phyloP scores from a whole-genome alignment of 2,797 vertebrate species.

The Trematomus bernacchii region DNA sequence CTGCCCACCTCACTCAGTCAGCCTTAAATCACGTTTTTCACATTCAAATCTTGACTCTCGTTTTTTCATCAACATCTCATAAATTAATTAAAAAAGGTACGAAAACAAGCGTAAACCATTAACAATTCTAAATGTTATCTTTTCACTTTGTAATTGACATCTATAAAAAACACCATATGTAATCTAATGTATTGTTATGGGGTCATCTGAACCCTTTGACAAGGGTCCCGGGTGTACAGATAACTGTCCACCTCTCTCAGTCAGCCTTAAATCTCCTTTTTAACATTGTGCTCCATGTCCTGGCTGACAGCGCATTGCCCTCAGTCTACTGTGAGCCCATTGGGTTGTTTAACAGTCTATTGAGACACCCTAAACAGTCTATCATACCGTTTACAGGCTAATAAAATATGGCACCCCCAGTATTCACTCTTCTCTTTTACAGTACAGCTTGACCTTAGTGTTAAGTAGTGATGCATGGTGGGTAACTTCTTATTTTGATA shows the following conservation, averaged over 20 bases:
- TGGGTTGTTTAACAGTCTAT: slow-evolving; percentile 12
- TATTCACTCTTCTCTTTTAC: neutral
- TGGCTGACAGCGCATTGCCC: slow-evolving; percentile 9
- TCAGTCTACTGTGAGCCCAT: neutral
- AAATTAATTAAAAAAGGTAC: too few species aligned
- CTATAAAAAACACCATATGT: too few species aligned
- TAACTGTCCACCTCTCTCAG: neutral
- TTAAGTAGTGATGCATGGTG: neutral
- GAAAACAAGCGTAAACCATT: too few species aligned
- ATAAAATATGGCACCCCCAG: slow-evolving; percentile 36
- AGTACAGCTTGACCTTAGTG: neutral
- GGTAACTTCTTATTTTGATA: neutral
- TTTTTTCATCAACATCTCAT: too few species aligned
- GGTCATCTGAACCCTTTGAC: too few species aligned
- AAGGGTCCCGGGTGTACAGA: too few species aligned
- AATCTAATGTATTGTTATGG: too few species aligned
- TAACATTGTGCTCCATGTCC: neutral
- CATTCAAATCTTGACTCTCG: neutral
- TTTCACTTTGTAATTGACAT: too few species aligned
- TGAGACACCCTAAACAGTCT: slow-evolving; percentile 11
- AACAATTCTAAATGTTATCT: too few species aligned
- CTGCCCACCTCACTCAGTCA: neutral
- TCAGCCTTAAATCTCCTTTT: slow-evolving; percentile 5
- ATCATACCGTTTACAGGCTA: neutral
- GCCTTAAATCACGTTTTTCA: slow-evolving; percentile 9